Evolutionary conservation across 2,797 vertebrate species (phyloP), one percentile per base, ranked within the genome.

Genomic region (Hybognathus amarus): DNA sequence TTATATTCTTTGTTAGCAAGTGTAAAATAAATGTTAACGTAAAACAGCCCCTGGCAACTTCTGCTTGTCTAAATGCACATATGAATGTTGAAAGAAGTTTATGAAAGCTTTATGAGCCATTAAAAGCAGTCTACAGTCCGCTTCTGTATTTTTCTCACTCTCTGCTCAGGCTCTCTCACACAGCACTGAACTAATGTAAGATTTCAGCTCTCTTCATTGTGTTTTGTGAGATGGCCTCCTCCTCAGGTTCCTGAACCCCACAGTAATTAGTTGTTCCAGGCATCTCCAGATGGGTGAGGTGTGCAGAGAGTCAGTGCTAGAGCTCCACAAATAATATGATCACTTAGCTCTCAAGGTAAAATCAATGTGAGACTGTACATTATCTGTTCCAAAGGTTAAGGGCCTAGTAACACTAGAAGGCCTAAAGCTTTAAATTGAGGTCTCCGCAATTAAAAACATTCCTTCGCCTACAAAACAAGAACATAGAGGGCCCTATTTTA

Each of bases 201-300:
- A 59, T 27, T 59, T 15, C 47, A 50, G n/a, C 54, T 59, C 52
- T 80, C 47, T 54, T 79, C 54, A 75, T 75, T 85, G 50, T 45
- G 75, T 66, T 77, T 47, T 83, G 63, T 52, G 68, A 64, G 74
- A 82, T 68, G 71, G 33, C 69, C 56, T 79, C 56, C 33, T 40
- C n/a, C 40, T 63, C 45, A 40, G 54, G 40, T 42, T 56, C 75
- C 79, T 79, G 77, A 74, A 83, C 30, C 69, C 18, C 52, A 70
- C 77, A 77, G 45, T 83, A 73, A 85, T 85, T 87, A 85, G 71
- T 36, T 70, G 40, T 73, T 69, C 47, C 56, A 80, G 67, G 68
- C 71, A 33, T 56, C 38, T 78, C 76, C 54, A 75, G 47, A 50
- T 18, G n/a, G 38, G 11, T 36, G 40, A 70, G 64, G 40, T 68